Conservation (phyloP, 2,113 vertebrate genomes). For the Xenopus borealis region DNA sequence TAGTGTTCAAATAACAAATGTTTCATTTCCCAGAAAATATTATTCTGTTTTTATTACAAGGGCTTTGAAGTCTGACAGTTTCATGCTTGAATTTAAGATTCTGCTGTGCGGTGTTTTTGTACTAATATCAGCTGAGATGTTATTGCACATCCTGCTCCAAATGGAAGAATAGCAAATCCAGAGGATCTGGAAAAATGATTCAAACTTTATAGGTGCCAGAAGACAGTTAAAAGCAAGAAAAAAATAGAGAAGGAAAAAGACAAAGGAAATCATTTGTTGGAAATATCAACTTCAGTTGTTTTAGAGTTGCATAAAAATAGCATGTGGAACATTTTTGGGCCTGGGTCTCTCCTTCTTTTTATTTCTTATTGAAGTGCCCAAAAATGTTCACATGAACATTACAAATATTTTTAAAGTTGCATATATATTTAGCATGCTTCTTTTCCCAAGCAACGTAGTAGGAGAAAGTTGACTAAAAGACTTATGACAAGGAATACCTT, state of each 20-base stretch:
- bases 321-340: constrained; percentile 3
- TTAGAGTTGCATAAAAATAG: not conserved
- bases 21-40: not conserved
- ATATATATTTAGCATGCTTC: too few relatives aligned
- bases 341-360: too few relatives aligned
- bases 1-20: not conserved
- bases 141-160: not conserved
- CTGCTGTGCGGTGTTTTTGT: not conserved
- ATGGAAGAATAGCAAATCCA: not conserved
- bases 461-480: too few relatives aligned
- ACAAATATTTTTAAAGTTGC: too few relatives aligned
- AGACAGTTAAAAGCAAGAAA: constrained; percentile 10
- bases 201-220: constrained; percentile 10
- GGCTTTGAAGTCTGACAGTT: not conserved
- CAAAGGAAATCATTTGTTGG: not conserved
- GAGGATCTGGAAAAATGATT: constrained; percentile 28
- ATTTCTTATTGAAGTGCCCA: too few relatives aligned
- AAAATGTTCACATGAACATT: too few relatives aligned
- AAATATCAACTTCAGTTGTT: not conserved
- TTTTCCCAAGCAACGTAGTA: too few relatives aligned
- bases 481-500: too few relatives aligned
- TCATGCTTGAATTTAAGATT: not conserved
- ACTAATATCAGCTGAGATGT: constrained; percentile 7
- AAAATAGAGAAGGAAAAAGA: not conserved
- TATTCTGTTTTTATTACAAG: constrained; percentile 1